Percentiles rank a stretch among this genome's conserved stretches.
Evolutionary conservation across 2,113 vertebrate genomes (phyloP).

Genomic region (Brevimyrus niger): DNA sequence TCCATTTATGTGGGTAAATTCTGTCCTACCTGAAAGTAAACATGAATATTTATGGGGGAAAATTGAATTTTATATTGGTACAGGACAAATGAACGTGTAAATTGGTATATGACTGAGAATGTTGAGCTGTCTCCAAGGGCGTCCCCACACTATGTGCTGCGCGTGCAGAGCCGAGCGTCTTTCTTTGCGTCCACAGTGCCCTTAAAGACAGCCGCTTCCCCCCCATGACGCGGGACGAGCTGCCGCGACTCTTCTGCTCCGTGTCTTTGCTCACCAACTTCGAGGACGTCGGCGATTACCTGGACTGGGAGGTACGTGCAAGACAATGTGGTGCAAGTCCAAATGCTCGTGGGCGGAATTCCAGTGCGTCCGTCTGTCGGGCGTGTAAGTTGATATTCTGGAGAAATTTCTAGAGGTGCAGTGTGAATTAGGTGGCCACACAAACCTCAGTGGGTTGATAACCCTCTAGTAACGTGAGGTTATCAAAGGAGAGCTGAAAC

Average conservation of each 20-base stretch:
- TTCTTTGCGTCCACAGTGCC: constrained; percentile 71
- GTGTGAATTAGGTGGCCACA: background rate
- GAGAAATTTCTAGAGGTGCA: background rate
- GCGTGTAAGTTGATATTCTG: background rate
- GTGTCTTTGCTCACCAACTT: constrained; percentile 99
- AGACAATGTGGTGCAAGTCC: background rate
- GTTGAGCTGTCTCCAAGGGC: background rate
- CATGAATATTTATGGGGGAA: background rate
- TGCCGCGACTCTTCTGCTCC: constrained; percentile 99
- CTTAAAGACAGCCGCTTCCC: constrained; percentile 99
- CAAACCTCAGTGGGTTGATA: background rate
- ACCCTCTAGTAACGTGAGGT: background rate
- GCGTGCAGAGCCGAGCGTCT: background rate
- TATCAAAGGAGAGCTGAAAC: background rate
- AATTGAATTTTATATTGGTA: background rate
- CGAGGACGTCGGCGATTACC: constrained; percentile 98
- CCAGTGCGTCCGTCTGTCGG: background rate
- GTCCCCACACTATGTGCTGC: background rate
- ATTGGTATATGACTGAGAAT: background rate
- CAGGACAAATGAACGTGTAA: background rate
- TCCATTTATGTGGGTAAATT: background rate
- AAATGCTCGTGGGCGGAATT: background rate
- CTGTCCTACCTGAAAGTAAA: background rate
- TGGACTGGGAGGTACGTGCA: constrained; percentile 97
- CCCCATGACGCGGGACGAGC: constrained; percentile 99